Evolutionary conservation across 2,113 vertebrate species (phyloP), one percentile per base, ranked within the genome.

Genomic region (Delphinapterus leucas): DNA sequence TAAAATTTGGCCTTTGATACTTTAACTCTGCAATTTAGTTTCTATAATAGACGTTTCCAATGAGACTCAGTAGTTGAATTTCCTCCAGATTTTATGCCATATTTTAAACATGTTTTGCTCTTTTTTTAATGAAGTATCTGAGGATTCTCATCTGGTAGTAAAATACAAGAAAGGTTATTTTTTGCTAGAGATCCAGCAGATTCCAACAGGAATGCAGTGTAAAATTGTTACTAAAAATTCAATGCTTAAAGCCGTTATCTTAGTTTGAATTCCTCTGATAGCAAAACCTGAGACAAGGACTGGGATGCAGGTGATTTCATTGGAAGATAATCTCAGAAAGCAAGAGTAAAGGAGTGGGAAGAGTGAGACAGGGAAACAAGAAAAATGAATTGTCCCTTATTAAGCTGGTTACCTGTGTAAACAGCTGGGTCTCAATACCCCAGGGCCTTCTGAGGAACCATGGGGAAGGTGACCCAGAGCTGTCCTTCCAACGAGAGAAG

Each of bases 181-280:
- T 94, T 79, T 84, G 13, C 36, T 90, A 13, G 76, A 36, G 70
- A 92, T 73, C 36, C 49, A 88, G 70, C 38, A 94, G 65, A 91
- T 76, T 95, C 20, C 67, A 88, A 26, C 3, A 94, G 8, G 18
- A 97, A 95, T 20, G 3, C 31, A 96, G 17, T 79, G 4, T 80
- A 67, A 97, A 94, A 93, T 84, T 80, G 31, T 90, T 71, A 71
- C 58, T 93, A 89, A 81, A 92, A 74, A 15, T 73, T 79, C 41
- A 68, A 3, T 88, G 33, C 31, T 33, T 58, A 70, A 95, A 76
- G 81, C 61, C 11, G 44, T 49, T 38, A n/a, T 92, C 63, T 82
- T 92, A 87, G 41, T 55, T 96, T 92, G 76, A 94, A 95, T 92
- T 95, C 15, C 26, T 18, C 70, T 68, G 6, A 82, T 4, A 79